Base-by-base conservation (phyloP, 2,888 invertebrate genomes). In the Oeneis ivallda region DNA sequence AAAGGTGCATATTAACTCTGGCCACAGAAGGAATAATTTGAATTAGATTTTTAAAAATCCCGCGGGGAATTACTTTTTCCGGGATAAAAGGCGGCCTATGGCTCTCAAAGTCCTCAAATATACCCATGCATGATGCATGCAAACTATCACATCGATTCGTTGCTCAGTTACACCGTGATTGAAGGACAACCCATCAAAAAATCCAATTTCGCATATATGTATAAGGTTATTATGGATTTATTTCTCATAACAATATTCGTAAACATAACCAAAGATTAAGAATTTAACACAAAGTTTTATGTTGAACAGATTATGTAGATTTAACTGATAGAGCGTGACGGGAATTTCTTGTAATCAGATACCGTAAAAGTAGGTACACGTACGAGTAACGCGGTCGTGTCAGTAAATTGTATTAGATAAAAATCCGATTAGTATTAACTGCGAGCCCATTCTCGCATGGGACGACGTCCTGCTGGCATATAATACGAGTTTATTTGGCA, bases 321-420 rank as follows among this genome's bases (percentile, higher is more conserved):
- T 39, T 17, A 65, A 65, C 49, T 65, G 62, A 63, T 63, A 54
- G 50, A 39, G 60, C 64, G 63, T 66, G 34, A n/a, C 13, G 47
- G 53, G 57, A 68, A 67, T 66, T 60, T 64, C 53, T 67, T 45
- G 66, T 59, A 62, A 64, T 66, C 64, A 59, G 58, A 69, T 69
- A 62, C 61, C 66, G 69, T 69, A 66, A 59, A 66, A 69, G 70
- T 26, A 26, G 3, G 26, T 26, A 26, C 26, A 26, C 26, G 26
- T 26, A 26, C 26, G 26, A 26, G 1, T 70, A 67, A 64, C 63
- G 47, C 64, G 49, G 67, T 62, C 64, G 63, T 67, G 50, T 39
- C 34, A 53, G 56, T 65, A 70, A 70, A 70, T 71, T 62, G 64
- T 64, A 68, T 71, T 65, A 61, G 60, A 57, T 66, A 52, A 52